Conservation (phyloP, 1,140 invertebrate species). For the Melanaphis sacchari region DNA sequence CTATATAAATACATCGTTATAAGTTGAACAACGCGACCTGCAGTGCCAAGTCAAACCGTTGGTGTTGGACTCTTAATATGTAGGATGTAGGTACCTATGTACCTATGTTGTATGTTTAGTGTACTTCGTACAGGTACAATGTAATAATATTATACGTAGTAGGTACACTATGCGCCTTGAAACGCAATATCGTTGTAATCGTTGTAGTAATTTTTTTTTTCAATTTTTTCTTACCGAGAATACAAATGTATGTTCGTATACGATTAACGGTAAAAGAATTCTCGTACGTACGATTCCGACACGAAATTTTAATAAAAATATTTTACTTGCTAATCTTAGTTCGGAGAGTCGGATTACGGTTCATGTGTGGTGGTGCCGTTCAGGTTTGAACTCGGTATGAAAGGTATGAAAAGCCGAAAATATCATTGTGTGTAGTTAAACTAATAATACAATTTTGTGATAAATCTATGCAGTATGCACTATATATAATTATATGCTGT, state of each 20-base stretch:
- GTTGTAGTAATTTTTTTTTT: neutral
- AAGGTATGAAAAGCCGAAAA: neutral
- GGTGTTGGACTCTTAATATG: no score
- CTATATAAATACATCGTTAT: no score
- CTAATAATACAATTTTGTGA: neutral
- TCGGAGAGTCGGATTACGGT: neutral
- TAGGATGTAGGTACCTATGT: no score
- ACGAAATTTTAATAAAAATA: neutral
- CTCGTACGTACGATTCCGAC: neutral
- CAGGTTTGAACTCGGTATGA: no score
- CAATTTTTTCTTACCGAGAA: neutral
- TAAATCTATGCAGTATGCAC: neutral
- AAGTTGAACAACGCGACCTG: no score
- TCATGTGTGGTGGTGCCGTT: neutral
- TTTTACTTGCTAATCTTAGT: neutral
- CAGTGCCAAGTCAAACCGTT: no score
- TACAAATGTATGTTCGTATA: neutral
- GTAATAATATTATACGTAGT: neutral
- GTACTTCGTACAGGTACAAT: no score
- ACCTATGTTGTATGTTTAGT: no score
- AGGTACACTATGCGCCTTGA: neutral
- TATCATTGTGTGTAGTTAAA: neutral
- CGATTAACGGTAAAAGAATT: neutral
- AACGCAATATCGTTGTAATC: neutral
- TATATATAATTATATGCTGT: neutral